A percentile compares a stretch with the other conserved stretches of the same genome.
Evolutionary conservation across 2,113 vertebrate species (phyloP).

Genomic region (Panurus biarmicus): DNA sequence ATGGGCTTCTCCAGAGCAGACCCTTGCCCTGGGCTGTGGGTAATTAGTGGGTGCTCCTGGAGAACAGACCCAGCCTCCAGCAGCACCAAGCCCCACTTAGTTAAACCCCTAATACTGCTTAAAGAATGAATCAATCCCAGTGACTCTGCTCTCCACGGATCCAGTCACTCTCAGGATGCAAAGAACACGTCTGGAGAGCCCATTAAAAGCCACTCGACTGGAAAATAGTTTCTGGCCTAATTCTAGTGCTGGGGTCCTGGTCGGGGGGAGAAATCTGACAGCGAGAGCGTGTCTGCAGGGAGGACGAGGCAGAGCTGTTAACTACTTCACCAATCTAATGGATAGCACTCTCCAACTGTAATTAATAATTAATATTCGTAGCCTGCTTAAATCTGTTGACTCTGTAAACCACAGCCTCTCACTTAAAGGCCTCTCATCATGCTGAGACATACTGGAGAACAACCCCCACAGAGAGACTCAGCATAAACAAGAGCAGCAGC

Average conservation of each 20-base stretch:
- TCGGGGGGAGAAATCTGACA: slow-evolving; percentile 46
- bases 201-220: slow-evolving; percentile 69
- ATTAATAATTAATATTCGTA: slow-evolving; percentile 64
- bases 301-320: slow-evolving; percentile 47
- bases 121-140: slow-evolving; percentile 2
- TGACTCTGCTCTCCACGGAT: neutral
- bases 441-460: slow-evolving; percentile 26
- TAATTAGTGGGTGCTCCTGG: neutral
- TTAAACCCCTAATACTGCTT: neutral
- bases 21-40: neutral
- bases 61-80: neutral
- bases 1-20: neutral
- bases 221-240: slow-evolving; percentile 71
- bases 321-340: slow-evolving; percentile 43
- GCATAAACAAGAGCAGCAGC: neutral
- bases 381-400: slow-evolving; percentile 45
- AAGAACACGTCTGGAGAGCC: slow-evolving; percentile 53
- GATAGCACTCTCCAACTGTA: slow-evolving; percentile 30
- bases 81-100: neutral
- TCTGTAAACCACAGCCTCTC: slow-evolving; percentile 36
- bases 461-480: neutral
- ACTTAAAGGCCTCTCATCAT: neutral
- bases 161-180: slow-evolving; percentile 46
- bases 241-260: slow-evolving; percentile 41
- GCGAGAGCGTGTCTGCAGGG: neutral